Percentiles rank a stretch among this genome's conserved stretches.
phyloP scores from a whole-genome alignment of 2,797 vertebrate genomes.

The Pteropus rufus region DNA sequence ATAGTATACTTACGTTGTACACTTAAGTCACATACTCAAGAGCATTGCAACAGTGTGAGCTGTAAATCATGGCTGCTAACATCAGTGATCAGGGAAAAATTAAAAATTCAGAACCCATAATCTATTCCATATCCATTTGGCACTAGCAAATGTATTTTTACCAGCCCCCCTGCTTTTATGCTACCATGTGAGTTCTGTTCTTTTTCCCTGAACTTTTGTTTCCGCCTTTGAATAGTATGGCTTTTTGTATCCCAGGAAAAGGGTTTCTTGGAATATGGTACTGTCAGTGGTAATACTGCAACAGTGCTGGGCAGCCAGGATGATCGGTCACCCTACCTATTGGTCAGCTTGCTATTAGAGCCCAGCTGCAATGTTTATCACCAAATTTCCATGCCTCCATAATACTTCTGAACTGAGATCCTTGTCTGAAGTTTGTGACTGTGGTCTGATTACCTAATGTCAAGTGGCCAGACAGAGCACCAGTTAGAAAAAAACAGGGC shows the following conservation, averaged over 20 bases:
- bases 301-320: background rate
- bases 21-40: background rate
- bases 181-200: background rate
- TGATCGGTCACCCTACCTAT: background rate
- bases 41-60: background rate
- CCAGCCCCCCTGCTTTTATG: background rate
- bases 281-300: background rate
- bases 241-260: background rate
- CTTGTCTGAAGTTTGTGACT: background rate
- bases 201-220: background rate
- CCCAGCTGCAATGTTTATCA: background rate
- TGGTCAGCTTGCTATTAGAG: background rate
- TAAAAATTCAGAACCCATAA: background rate
- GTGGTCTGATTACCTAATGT: background rate
- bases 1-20: accelerated
- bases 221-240: background rate
- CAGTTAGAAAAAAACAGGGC: background rate
- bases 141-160: background rate
- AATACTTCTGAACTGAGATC: background rate
- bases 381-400: background rate
- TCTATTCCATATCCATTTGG: background rate
- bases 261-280: background rate
- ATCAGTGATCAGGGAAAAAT: background rate
- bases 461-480: background rate
- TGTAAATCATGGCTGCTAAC: background rate